A percentile compares a stretch with the other conserved stretches of the same genome.
phyloP scores from a whole-genome alignment of 2,113 vertebrate genomes.

The Corvus cornix region DNA sequence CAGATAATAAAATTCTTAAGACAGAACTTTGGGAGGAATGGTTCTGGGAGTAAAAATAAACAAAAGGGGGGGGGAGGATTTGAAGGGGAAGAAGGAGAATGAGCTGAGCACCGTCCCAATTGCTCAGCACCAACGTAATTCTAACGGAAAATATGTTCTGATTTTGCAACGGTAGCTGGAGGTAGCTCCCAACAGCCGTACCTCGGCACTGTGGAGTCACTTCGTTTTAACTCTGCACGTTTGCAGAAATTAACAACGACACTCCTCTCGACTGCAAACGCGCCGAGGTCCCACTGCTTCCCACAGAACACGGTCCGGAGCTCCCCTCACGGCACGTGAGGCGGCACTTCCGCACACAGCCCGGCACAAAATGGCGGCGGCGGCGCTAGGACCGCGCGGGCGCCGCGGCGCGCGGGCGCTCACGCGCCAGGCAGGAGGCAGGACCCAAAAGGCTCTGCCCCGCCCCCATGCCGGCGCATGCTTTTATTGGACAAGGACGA shows the following conservation, averaged over 20 bases:
- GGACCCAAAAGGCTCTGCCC: rapidly evolving
- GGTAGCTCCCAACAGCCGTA: neutral
- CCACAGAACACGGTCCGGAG: rapidly evolving
- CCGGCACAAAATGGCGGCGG: neutral
- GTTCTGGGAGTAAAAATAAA: neutral
- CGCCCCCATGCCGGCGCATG: rapidly evolving
- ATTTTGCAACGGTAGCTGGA: neutral
- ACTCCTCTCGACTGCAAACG: rapidly evolving
- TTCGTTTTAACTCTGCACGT: rapidly evolving
- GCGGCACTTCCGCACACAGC: rapidly evolving
- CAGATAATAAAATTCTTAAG: neutral
- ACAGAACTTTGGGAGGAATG: neutral
- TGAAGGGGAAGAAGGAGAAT: rapidly evolving
- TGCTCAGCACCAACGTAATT: no score
- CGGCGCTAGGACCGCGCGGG: neutral
- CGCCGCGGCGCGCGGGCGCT: rapidly evolving
- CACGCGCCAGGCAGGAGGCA: rapidly evolving
- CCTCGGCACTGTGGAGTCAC: rapidly evolving
- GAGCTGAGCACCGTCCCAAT: rapidly evolving
- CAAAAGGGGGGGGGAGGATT: rapidly evolving
- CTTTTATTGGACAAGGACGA: rapidly evolving
- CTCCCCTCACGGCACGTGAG: rapidly evolving
- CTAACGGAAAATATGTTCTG: rapidly evolving
- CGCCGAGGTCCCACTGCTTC: rapidly evolving
- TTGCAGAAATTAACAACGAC: rapidly evolving